A percentile compares a stretch with the other conserved stretches of the same genome.
phyloP scores from a whole-genome alignment of 2,797 vertebrate genomes.

The Anguilla anguilla region DNA sequence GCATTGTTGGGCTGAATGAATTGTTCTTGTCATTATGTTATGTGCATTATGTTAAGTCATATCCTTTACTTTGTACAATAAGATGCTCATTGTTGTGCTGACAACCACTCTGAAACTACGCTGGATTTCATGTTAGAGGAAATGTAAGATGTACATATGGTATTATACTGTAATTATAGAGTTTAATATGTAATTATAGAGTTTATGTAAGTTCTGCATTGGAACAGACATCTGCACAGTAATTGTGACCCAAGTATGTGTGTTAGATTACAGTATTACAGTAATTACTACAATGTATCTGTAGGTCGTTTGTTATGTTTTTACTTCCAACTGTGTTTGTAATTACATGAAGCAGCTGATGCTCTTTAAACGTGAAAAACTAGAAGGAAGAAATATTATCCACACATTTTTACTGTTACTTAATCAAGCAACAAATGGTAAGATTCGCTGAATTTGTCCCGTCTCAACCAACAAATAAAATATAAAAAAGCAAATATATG shows the following conservation, averaged over 20 bases:
- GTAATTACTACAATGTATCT: neutral
- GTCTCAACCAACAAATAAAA: neutral
- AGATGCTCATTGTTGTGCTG: neutral
- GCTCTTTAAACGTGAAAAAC: neutral
- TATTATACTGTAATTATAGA: slow-evolving; percentile 9
- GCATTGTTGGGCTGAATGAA: too few relatives aligned
- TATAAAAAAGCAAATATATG: slow-evolving; percentile 30
- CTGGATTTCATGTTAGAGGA: neutral
- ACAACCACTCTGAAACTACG: neutral
- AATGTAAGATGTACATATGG: neutral
- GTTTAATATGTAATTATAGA: slow-evolving; percentile 6
- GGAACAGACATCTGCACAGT: neutral
- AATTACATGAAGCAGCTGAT: neutral
- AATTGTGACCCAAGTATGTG: neutral
- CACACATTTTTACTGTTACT: neutral
- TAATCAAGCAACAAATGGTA: neutral
- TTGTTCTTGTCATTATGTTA: too few relatives aligned
- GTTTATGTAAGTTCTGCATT: neutral
- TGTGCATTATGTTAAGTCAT: neutral
- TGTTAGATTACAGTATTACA: neutral
- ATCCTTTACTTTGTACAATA: neutral
- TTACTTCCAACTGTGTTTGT: neutral
- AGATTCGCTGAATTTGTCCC: neutral
- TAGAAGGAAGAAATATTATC: neutral
- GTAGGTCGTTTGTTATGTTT: neutral